These are phyloP conservation scores for Nothoprocta perdicaria DNA, from an alignment of 2,113 vertebrate species.

Conservation along the genomic window DNA sequence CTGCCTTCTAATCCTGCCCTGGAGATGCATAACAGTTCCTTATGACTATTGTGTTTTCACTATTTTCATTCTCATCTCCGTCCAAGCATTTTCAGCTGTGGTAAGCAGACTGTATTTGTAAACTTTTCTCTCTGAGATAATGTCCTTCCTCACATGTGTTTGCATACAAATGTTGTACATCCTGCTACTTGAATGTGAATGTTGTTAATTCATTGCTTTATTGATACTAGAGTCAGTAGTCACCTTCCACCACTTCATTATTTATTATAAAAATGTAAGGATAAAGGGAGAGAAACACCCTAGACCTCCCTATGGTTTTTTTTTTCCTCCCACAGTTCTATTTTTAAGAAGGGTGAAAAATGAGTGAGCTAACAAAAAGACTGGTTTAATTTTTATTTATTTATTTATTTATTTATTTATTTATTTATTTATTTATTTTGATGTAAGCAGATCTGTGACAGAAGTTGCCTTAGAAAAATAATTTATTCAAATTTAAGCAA, in stretches of 20 bases:
- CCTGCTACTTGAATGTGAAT: neutral
- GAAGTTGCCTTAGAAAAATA: neutral
- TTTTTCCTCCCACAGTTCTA: neutral
- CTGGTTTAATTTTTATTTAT: neutral
- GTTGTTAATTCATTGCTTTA: neutral
- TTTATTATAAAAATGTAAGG: neutral
- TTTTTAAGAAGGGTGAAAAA: neutral
- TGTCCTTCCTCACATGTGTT: conserved; percentile 23
- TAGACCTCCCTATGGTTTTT: neutral
- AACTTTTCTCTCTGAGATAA: conserved; percentile 59
- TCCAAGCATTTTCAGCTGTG: conserved; percentile 65
- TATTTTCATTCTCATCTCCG: conserved; percentile 56
- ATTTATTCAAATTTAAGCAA: neutral
- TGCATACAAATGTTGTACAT: neutral
- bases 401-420: no score
- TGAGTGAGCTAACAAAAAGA: neutral
- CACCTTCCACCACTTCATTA: neutral
- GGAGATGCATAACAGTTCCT: conserved; percentile 59
- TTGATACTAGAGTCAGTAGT: neutral
- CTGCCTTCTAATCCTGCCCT: conserved; percentile 63
- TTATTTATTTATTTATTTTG: neutral
- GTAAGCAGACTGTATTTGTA: conserved; percentile 39
- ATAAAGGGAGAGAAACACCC: neutral
- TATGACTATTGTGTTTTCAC: conserved; percentile 59
- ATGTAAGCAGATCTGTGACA: neutral